Evolutionary conservation across 2,888 invertebrate genomes (phyloP).

Genomic region (Lycia hirtaria): DNA sequence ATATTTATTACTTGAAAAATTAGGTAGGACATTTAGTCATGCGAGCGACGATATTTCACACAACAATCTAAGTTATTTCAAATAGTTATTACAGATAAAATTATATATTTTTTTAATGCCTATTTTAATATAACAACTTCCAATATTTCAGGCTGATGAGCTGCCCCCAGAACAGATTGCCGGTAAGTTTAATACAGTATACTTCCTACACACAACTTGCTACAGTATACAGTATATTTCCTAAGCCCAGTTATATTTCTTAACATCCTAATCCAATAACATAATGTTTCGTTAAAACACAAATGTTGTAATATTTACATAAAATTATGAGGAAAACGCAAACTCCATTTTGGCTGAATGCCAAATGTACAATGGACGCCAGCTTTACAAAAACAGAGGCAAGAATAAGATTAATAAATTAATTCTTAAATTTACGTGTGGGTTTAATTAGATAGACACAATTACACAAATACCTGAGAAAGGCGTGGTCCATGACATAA

Average conservation of each 20-base stretch:
- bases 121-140: not conserved
- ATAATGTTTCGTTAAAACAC: slow-evolving; percentile 49
- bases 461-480: slow-evolving; percentile 55
- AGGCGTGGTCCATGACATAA: slow-evolving; percentile 51
- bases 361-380: slow-evolving; percentile 67
- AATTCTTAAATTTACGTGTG: slow-evolving; percentile 51
- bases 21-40: too few species aligned
- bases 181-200: slow-evolving; percentile 86
- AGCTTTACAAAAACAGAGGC: slow-evolving; percentile 63
- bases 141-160: slow-evolving; percentile 91
- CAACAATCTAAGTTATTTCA: too few species aligned
- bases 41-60: too few species aligned
- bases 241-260: not conserved
- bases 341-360: slow-evolving; percentile 60
- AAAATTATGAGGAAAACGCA: slow-evolving; percentile 58
- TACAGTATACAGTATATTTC: not conserved
- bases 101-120: not conserved
- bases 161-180: slow-evolving; percentile 96
- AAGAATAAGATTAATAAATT: slow-evolving; percentile 54
- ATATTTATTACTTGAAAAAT: too few species aligned
- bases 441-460: slow-evolving; percentile 62
- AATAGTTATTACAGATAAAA: not conserved
- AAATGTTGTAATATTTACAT: slow-evolving; percentile 57
- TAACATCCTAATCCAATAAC: slow-evolving; percentile 22
- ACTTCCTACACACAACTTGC: not conserved